A percentile compares a stretch with the other conserved stretches of the same genome.
Evolutionary conservation across 2,888 invertebrate species (phyloP).

Genomic region (Rhorus exstirpatorius): DNA sequence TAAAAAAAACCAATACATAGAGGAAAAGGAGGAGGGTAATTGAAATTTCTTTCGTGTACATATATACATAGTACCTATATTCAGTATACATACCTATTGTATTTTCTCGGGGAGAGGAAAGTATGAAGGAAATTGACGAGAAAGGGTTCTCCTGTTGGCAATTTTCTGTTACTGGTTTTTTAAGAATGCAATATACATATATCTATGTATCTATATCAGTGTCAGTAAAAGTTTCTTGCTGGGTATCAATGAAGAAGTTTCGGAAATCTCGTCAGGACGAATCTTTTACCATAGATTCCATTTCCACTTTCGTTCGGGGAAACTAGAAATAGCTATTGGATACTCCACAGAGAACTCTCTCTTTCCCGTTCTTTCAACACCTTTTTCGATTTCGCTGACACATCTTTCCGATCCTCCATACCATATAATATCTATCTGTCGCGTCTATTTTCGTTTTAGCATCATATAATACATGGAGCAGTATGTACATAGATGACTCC

Average conservation of each 20-base stretch:
- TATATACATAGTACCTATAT: background rate
- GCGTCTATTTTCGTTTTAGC: constrained; percentile 11
- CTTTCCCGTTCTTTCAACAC: constrained; percentile 30
- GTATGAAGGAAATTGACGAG: constrained; percentile 42
- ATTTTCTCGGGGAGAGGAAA: constrained; percentile 17
- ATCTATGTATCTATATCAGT: background rate
- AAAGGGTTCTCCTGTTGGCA: constrained; percentile 17
- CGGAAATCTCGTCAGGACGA: constrained; percentile 45
- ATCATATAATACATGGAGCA: constrained; percentile 4
- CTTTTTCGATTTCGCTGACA: constrained; percentile 43
- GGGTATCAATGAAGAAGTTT: constrained; percentile 29
- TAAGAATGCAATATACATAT: background rate
- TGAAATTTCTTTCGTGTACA: constrained; percentile 17
- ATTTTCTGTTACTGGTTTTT: constrained; percentile 14
- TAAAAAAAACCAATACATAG: constrained; percentile 2
- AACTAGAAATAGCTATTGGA: constrained; percentile 25
- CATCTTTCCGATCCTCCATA: constrained; percentile 44
- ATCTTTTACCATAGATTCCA: constrained; percentile 42
- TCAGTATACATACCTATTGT: background rate
- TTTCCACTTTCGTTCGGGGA: constrained; percentile 31
- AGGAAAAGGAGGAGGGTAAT: constrained; percentile 31
- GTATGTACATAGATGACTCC: background rate
- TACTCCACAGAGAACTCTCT: constrained; percentile 29
- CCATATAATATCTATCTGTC: constrained; percentile 48
- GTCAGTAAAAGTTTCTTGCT: constrained; percentile 25